Conservation (phyloP, 2,888 invertebrate species). For the Thyatira batis region DNA sequence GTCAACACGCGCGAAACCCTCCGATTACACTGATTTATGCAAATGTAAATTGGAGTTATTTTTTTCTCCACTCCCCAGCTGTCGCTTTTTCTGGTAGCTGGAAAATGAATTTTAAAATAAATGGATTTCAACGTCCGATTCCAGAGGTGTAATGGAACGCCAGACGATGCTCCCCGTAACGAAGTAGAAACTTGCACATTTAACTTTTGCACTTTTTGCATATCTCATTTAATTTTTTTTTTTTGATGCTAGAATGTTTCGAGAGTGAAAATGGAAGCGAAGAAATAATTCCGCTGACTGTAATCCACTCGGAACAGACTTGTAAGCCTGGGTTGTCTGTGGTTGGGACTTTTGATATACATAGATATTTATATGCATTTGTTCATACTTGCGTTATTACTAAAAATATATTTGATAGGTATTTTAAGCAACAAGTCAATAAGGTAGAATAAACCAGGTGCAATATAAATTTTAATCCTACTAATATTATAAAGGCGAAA, state of each 20-base stretch:
- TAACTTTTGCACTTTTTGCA: neutral
- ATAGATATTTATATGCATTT: no score
- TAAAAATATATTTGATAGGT: no score
- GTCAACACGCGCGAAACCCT: neutral
- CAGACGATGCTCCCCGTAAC: neutral
- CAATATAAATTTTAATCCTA: no score
- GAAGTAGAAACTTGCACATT: neutral
- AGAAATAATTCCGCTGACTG: neutral
- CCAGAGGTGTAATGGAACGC: neutral
- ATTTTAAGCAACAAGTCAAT: no score
- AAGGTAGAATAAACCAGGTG: no score
- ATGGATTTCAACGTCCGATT: neutral
- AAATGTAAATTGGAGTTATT: constrained; percentile 4
- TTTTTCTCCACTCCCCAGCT: constrained; percentile 2
- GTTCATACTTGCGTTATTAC: no score
- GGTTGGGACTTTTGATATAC: no score
- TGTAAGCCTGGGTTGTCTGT: no score
- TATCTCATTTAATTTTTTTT: neutral
- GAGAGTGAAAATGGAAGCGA: neutral
- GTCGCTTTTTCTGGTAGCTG: neutral
- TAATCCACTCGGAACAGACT: neutral
- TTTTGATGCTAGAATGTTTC: neutral
- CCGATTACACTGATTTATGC: constrained; percentile 3
- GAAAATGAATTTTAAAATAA: neutral
- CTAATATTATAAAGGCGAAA: no score